Evolutionary conservation across 2,888 invertebrate species (phyloP), one percentile per base, ranked within the genome.

Genomic region (Polyploca ridens): DNA sequence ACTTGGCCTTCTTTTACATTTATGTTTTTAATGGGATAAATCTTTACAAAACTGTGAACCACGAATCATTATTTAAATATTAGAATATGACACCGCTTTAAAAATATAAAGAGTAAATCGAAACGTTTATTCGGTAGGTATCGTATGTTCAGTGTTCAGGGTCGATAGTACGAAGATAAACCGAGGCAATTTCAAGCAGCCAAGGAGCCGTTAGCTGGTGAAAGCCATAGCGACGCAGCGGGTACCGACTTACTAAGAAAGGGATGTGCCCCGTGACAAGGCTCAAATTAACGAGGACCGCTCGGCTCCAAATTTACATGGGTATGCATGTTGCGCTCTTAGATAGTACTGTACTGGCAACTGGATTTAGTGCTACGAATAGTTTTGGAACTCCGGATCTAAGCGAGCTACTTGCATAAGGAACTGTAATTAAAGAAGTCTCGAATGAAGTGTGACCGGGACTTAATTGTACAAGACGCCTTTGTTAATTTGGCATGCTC

Each of bases 221-320:
- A 79, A 82, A 80, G 81, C 76, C 79, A 69, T 70, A 54, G 78
- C 73, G 73, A 68, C 74, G 76, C 69, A 81, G 61, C 61, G 61
- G 71, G 75, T 77, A 79, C 76, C 72, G 81, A 78, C 81, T 87
- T 87, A 91, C 92, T 83, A 87, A 90, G 91, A 91, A 92, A 88
- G 91, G 93, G 91, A 89, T 89, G 91, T 90, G 79, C 90, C 84
- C 77, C 85, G 84, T 89, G 91, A 92, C 92, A 91, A 88, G 87
- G 73, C 82, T 83, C 86, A 86, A 90, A 92, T 92, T 92, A 93
- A 93, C 90, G 90, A 90, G 86, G 82, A 80, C 77, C 81, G 82
- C 85, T 85, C 77, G 74, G 76, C 82, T 86, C 75, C 82, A 85
- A 90, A 90, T 93, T 92, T 91, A 91, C 92, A 92, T 90, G 89